Percentiles rank a stretch among this genome's conserved stretches.
Evolutionary conservation across 1,140 invertebrate species (phyloP).

Genomic region (Caenorhabditis latens): DNA sequence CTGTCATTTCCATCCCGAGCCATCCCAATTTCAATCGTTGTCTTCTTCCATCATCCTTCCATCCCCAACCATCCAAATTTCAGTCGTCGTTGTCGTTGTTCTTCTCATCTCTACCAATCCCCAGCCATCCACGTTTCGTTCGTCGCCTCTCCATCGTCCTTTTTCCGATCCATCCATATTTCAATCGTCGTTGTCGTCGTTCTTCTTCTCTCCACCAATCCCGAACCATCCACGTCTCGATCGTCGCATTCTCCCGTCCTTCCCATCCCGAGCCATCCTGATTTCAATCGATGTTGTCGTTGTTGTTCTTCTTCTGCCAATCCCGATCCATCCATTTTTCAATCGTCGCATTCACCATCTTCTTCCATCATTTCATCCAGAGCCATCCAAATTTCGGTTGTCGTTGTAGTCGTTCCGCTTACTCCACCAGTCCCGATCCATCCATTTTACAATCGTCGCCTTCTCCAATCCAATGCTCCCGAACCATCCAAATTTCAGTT

Average conservation of each 20-base stretch:
- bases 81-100: background rate
- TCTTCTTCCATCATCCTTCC: no score
- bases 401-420: background rate
- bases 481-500: conserved; percentile 2
- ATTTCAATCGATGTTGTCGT: background rate
- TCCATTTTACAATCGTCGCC: background rate
- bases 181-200: background rate
- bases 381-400: no score
- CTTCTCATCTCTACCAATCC: background rate
- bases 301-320: background rate
- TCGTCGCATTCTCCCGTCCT: background rate
- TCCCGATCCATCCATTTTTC: background rate
- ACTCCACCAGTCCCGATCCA: conserved; percentile 2
- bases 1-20: background rate
- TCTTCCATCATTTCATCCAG: no score
- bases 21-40: background rate
- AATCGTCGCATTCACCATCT: background rate
- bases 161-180: background rate
- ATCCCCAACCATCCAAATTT: no score
- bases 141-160: background rate
- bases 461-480: background rate
- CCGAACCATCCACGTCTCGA: background rate
- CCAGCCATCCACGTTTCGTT: background rate
- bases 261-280: no score
- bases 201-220: background rate